Conservation (phyloP, 1,140 invertebrate genomes). For the Akabosia matsudoensis region DNA sequence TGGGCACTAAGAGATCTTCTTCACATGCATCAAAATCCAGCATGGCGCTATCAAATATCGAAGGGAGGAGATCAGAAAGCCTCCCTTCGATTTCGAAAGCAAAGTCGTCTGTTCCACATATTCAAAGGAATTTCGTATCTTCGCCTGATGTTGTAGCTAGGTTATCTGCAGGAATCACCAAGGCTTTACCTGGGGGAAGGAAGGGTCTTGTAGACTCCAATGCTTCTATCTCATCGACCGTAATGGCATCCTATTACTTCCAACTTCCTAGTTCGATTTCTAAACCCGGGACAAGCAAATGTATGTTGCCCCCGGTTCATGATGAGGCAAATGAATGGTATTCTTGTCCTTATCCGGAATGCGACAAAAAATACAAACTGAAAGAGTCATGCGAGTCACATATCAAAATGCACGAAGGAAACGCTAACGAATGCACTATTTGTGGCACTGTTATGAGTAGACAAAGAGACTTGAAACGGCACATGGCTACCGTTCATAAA, state of each 20-base stretch:
- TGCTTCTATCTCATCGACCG: no score
- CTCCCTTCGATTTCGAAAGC: no score
- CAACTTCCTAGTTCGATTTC: no score
- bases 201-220: no score
- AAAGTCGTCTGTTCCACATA: no score
- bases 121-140: no score
- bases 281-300: neutral
- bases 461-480: constrained; percentile 41
- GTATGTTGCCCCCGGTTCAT: neutral
- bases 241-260: no score
- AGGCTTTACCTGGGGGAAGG: no score
- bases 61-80: no score
- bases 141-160: no score
- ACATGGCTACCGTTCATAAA: constrained; percentile 38
- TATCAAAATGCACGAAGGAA: constrained; percentile 40
- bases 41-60: no score
- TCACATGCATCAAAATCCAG: neutral
- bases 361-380: constrained; percentile 43
- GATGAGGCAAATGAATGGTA: neutral
- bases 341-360: constrained; percentile 15
- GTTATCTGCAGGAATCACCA: no score
- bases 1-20: neutral
- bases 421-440: constrained; percentile 18
- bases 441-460: constrained; percentile 37
- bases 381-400: constrained; percentile 42